phyloP scores from a whole-genome alignment of 2,888 invertebrate species.

The Noctua comes region DNA sequence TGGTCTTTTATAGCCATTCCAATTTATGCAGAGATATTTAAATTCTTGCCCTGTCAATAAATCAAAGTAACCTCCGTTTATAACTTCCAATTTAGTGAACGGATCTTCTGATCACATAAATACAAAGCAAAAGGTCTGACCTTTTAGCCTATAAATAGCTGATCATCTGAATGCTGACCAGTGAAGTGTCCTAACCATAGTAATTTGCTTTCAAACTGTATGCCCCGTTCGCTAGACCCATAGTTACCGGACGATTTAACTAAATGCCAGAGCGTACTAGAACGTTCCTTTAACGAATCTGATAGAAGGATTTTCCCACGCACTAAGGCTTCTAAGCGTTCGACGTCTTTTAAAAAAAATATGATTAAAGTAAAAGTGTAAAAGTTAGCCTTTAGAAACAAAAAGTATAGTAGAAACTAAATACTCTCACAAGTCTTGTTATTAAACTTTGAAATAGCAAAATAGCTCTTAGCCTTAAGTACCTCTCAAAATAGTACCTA shows the following conservation, averaged over 20 bases:
- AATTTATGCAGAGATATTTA: neutral
- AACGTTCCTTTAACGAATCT: slow-evolving; percentile 32
- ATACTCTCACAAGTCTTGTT: slow-evolving; percentile 1
- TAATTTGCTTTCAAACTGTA: slow-evolving; percentile 49
- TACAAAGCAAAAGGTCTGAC: slow-evolving; percentile 31
- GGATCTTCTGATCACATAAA: slow-evolving; percentile 27
- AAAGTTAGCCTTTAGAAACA: neutral
- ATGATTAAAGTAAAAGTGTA: neutral
- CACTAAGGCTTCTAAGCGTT: neutral
- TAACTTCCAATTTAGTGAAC: slow-evolving; percentile 14
- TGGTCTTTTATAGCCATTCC: neutral
- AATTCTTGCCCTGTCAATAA: neutral
- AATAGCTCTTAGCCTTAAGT: slow-evolving; percentile 1
- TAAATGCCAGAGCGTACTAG: slow-evolving; percentile 43
- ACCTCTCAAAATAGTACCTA: neutral
- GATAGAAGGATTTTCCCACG: slow-evolving; percentile 53
- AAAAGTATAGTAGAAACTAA: neutral
- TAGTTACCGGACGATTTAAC: slow-evolving; percentile 32
- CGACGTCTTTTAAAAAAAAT: neutral
- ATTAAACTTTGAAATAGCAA: slow-evolving; percentile 16
- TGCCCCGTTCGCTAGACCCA: slow-evolving; percentile 26
- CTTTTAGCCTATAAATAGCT: slow-evolving; percentile 38
- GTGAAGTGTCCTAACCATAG: slow-evolving; percentile 42
- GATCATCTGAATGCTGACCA: slow-evolving; percentile 39
- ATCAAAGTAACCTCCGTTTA: neutral